Conservation (phyloP, 2,888 invertebrate genomes). For the Coremacera marginata region DNA sequence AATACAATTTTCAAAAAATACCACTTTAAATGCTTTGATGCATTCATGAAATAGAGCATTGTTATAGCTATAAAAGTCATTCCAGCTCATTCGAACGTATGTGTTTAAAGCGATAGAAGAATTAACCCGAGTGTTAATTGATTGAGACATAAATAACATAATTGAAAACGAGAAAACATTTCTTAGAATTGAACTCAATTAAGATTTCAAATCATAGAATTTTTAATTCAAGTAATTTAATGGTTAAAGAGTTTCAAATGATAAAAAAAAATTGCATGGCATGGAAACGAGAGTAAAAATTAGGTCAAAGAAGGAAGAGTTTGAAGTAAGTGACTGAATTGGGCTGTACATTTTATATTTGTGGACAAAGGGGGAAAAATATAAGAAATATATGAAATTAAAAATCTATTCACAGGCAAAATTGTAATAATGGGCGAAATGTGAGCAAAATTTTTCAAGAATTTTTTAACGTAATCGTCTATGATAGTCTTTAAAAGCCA, state of each 20-base stretch:
- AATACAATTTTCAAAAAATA: neutral
- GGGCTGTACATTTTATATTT: too few relatives aligned
- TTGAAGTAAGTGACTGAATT: neutral
- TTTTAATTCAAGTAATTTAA: neutral
- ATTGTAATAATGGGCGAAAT: too few relatives aligned
- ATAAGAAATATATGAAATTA: too few relatives aligned
- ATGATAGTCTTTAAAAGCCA: too few relatives aligned
- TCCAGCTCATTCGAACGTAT: neutral
- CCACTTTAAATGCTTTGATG: too few relatives aligned
- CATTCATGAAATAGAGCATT: too few relatives aligned
- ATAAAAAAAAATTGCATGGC: neutral
- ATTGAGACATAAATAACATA: slow-evolving; percentile 20
- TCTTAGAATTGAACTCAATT: neutral
- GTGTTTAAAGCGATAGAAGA: neutral
- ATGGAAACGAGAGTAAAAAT: neutral
- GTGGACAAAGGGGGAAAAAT: too few relatives aligned
- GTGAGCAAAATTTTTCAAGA: too few relatives aligned
- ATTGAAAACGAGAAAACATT: slow-evolving; percentile 8
- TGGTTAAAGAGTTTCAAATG: neutral
- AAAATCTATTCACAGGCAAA: too few relatives aligned
- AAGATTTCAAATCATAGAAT: neutral
- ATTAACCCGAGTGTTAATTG: slow-evolving; percentile 29
- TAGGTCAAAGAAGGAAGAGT: neutral
- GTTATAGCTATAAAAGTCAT: neutral
- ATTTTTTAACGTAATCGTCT: too few relatives aligned